phyloP scores from a whole-genome alignment of 2,797 vertebrate genomes.

The Megaceryle alcyon region DNA sequence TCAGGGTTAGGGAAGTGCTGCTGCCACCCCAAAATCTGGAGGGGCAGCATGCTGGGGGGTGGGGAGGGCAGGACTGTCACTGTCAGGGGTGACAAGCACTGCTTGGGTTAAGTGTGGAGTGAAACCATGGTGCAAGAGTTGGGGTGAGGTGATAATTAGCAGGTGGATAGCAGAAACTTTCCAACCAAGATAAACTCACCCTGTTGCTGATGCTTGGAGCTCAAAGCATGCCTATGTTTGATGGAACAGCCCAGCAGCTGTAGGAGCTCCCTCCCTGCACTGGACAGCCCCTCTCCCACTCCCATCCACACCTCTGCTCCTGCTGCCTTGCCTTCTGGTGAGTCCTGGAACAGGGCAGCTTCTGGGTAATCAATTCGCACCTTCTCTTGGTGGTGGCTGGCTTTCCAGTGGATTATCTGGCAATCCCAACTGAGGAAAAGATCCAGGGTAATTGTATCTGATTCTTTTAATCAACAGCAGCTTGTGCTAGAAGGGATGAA shows the following conservation, averaged over 20 bases:
- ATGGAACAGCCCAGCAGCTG: background rate
- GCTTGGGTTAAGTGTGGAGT: background rate
- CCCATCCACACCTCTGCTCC: background rate
- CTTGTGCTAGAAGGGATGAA: background rate
- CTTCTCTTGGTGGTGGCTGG: background rate
- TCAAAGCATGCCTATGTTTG: accelerated
- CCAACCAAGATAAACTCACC: background rate
- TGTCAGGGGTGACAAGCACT: accelerated
- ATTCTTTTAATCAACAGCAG: background rate
- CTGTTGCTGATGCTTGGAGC: accelerated
- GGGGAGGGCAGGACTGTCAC: background rate
- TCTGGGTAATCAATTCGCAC: background rate
- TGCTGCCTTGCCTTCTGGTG: background rate
- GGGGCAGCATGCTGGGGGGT: accelerated
- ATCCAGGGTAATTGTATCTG: background rate
- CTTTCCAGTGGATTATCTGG: background rate
- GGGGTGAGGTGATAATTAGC: background rate
- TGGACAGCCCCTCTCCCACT: background rate
- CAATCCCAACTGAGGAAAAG: background rate
- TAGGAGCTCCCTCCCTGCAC: background rate
- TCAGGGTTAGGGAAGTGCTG: background rate
- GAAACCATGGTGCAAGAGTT: background rate
- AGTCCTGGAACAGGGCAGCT: background rate
- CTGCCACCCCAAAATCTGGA: background rate
- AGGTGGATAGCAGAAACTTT: background rate